Conservation (phyloP, 2,797 vertebrate species). For the Lagorchestes hirsutus region DNA sequence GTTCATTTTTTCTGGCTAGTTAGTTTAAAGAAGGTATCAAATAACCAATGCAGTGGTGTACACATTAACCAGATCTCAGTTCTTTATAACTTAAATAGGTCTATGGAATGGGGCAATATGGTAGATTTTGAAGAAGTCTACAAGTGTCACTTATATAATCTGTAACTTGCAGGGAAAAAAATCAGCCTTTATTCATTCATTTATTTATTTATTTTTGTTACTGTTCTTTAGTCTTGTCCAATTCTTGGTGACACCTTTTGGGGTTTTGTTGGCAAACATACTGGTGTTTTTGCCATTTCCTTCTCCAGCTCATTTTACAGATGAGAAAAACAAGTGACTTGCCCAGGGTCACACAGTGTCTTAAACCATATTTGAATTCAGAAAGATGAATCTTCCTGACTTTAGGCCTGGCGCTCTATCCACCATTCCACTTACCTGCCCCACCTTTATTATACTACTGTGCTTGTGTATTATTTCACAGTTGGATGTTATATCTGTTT, state of each 20-base stretch:
- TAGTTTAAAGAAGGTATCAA: constrained; percentile 48
- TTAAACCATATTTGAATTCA: no score
- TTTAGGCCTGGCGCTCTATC: no score
- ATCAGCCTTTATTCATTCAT: not conserved
- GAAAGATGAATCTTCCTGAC: no score
- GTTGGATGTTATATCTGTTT: no score
- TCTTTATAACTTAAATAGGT: constrained; percentile 8
- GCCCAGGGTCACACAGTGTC: no score
- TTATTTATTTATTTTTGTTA: not conserved
- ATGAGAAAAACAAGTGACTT: no score
- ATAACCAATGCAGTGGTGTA: constrained; percentile 29
- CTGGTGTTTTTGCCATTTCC: no score
- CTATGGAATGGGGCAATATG: not conserved
- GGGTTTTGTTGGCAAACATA: no score
- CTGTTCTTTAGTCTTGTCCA: not conserved
- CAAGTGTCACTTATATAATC: not conserved
- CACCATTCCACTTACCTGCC: no score
- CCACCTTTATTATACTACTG: no score
- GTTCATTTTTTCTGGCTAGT: constrained; percentile 10
- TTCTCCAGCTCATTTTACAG: no score
- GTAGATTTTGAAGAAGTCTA: not conserved
- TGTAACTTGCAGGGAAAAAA: constrained; percentile 19
- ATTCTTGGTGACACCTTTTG: not conserved
- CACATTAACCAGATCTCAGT: constrained; percentile 4
- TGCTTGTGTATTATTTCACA: no score